phyloP scores from a whole-genome alignment of 2,113 vertebrate species.

The Arizona elegans region DNA sequence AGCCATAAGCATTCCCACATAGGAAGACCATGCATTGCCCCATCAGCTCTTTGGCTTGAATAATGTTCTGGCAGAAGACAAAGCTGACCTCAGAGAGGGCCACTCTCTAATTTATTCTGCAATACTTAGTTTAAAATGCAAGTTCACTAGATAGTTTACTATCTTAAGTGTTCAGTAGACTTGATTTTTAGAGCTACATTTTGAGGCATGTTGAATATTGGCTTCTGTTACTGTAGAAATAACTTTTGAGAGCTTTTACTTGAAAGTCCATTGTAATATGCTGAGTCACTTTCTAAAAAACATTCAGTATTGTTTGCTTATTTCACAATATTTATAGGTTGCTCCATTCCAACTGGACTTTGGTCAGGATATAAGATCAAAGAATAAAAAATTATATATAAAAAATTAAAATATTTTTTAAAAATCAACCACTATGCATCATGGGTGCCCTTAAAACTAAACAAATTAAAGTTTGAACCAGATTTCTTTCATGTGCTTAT shows the following conservation, averaged over 20 bases:
- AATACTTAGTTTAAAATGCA: neutral
- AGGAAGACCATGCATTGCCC: neutral
- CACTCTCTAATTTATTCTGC: neutral
- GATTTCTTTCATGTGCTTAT: neutral
- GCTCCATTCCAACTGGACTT: neutral
- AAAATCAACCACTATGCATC: neutral
- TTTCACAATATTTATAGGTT: neutral
- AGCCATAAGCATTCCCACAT: neutral
- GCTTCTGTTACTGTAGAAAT: neutral
- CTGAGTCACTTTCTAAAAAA: neutral
- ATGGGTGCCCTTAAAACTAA: neutral
- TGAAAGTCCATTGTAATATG: neutral
- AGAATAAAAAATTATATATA: neutral
- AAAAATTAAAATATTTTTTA: neutral
- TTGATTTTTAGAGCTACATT: neutral
- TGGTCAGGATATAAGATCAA: neutral
- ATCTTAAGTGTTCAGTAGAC: neutral
- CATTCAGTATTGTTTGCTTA: neutral
- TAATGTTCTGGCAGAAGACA: neutral
- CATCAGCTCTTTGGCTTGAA: neutral
- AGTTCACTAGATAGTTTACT: neutral
- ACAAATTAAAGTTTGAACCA: neutral
- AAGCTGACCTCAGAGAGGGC: neutral
- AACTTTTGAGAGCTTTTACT: neutral
- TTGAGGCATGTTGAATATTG: neutral